Conservation (phyloP, 2,113 vertebrate species). For the Apodemus sylvaticus region DNA sequence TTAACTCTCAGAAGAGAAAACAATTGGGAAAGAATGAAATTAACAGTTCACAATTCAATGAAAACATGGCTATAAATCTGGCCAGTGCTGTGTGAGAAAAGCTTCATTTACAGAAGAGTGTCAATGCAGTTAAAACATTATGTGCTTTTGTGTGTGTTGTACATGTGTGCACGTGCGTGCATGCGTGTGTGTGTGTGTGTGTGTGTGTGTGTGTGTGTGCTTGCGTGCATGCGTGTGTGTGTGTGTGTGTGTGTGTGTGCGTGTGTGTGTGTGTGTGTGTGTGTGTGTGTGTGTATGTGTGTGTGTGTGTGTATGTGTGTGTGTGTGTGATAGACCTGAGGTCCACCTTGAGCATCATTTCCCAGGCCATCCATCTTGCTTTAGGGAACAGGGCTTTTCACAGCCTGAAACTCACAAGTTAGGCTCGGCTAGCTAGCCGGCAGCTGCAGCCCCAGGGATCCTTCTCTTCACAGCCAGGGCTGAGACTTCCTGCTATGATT, state of each 20-base stretch:
- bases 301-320: neutral
- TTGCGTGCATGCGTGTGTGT: neutral
- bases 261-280: neutral
- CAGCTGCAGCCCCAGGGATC: neutral
- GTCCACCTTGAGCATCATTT: neutral
- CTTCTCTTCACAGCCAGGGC: neutral
- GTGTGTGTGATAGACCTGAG: neutral
- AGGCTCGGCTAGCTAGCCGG: neutral
- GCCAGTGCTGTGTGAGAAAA: neutral
- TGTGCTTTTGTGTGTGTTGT: neutral
- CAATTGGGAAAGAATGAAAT: slow-evolving; percentile 18
- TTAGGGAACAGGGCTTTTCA: neutral
- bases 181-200: neutral
- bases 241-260: neutral
- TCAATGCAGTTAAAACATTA: neutral
- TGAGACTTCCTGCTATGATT: neutral
- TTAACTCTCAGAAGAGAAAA: neutral
- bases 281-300: neutral
- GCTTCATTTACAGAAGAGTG: neutral
- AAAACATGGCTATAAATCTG: neutral
- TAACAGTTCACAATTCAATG: slow-evolving; percentile 9
- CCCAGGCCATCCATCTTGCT: neutral
- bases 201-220: neutral
- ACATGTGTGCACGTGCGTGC: too few relatives aligned
- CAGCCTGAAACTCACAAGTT: neutral